Conservation (phyloP, 1,140 invertebrate genomes). For the Hypsibius dujardini region DNA sequence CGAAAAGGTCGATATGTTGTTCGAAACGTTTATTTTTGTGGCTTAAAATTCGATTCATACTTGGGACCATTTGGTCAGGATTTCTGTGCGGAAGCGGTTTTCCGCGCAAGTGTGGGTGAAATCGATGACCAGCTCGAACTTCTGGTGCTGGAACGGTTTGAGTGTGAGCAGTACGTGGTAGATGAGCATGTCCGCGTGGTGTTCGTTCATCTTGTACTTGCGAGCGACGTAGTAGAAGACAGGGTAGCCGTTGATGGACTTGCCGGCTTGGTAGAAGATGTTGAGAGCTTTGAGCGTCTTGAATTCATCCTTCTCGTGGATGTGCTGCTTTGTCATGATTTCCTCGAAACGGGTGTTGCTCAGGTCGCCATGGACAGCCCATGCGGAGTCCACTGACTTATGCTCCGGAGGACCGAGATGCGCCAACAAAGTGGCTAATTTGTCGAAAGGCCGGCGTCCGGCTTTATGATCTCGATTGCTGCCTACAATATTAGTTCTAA, state of each 20-base stretch:
- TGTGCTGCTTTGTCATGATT: conserved; percentile 91
- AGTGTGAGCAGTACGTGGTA: conserved; percentile 91
- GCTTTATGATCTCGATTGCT: conserved; percentile 78
- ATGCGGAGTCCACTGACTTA: conserved; percentile 76
- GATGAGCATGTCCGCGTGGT: conserved; percentile 82
- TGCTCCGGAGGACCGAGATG: conserved; percentile 92
- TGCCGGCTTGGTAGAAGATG: conserved; percentile 91
- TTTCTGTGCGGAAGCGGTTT: conserved; percentile 79
- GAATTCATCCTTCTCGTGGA: conserved; percentile 95
- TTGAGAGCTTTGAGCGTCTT: conserved; percentile 87
- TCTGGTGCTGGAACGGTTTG: conserved; percentile 84
- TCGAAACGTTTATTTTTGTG: too few relatives aligned
- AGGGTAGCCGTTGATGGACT: conserved; percentile 72
- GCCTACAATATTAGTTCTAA: too few relatives aligned
- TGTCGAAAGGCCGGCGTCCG: conserved; percentile 82
- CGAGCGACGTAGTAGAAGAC: conserved; percentile 95
- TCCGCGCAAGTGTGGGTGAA: conserved; percentile 83
- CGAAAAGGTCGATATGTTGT: too few relatives aligned
- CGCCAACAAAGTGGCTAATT: conserved; percentile 88
- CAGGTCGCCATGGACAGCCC: conserved; percentile 50
- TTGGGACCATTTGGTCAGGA: conserved; percentile 95
- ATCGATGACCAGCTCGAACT: conserved; percentile 86
- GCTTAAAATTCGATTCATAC: too few relatives aligned
- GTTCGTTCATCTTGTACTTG: conserved; percentile 55
- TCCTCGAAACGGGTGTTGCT: conserved; percentile 92